Base-by-base conservation (phyloP, 2,888 invertebrate species). In the Alloscopus bannaensis region DNA sequence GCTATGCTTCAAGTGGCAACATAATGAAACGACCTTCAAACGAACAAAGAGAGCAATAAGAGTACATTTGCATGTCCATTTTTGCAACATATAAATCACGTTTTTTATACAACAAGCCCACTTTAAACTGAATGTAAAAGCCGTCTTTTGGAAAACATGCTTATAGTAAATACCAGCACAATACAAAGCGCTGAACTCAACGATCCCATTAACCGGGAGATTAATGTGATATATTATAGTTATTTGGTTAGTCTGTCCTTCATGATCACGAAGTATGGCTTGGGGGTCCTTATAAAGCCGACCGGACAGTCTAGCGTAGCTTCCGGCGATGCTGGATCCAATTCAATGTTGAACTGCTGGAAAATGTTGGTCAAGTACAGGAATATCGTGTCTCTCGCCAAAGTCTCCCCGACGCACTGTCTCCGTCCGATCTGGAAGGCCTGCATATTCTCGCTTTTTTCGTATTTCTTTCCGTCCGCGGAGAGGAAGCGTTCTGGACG, bases 381-480 rank as follows among this genome's bases (percentile, higher is more conserved):
- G 20, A 80, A 80, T 2, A 80, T 24, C 18, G 50, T 80, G 13
- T 66, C 60, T 22, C 68, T 45, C 20, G 45, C 72, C 16, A 80
- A 52, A 36, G 72, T 73, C 0, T 72, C 64, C 24, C n/a, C 36
- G 22, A 24, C 31, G 22, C 64, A 31, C 45, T 69, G 60, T 16
- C 65, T 4, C 8, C 45, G 45, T 29, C 79, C 79, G 22, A 64
- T n/a, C 16, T 76, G 70, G 31, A 82, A 82, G 20, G 82, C 66
- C 13, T 66, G 65, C 6, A 82, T 4, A 31, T 70, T 60, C 28
- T 82, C 80, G 50, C 47, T 68, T 24, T 60, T 59, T 26, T 40
- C 22, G 18, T 65, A 72, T 31, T 75, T 71, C 45, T 57, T 24
- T 4, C 45, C 22, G 16, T 77, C 77, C 29, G 47, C n/a, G 18